These are phyloP conservation scores for Misgurnus anguillicaudatus DNA, from an alignment of 2,113 vertebrate genomes.

Conservation along the genomic window DNA sequence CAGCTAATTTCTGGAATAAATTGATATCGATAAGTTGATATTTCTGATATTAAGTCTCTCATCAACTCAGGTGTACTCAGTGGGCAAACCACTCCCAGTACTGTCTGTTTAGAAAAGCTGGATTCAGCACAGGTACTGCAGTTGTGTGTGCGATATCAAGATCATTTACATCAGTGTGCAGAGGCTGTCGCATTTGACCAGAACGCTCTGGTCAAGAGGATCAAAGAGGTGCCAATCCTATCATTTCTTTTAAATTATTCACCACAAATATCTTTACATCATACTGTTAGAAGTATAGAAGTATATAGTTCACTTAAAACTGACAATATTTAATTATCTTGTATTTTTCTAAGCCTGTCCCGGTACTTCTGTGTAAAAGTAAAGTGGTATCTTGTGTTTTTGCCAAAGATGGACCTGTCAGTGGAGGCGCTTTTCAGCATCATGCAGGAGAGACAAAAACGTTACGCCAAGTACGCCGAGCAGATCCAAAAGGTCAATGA, in stretches of 20 bases:
- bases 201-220: constrained; percentile 93
- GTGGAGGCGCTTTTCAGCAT: constrained; percentile 93
- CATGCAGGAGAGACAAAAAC: constrained; percentile 98
- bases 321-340: too few species aligned
- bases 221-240: constrained; percentile 87
- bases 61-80: constrained; percentile 83
- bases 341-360: too few species aligned
- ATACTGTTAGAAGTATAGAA: background rate
- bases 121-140: constrained; percentile 92
- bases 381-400: background rate
- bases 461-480: constrained; percentile 96
- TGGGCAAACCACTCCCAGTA: constrained; percentile 89
- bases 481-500: constrained; percentile 99
- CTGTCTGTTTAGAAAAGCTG: constrained; percentile 85
- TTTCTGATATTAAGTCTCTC: background rate
- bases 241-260: background rate
- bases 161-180: constrained; percentile 94
- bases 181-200: constrained; percentile 97
- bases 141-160: constrained; percentile 92
- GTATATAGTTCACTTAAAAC: too few species aligned
- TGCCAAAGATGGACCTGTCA: constrained; percentile 88
- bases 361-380: too few species aligned
- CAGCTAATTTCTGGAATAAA: too few species aligned
- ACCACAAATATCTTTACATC: background rate
- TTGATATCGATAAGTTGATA: background rate